phyloP scores from a whole-genome alignment of 2,888 invertebrate genomes.

The Eupeodes latifasciatus region DNA sequence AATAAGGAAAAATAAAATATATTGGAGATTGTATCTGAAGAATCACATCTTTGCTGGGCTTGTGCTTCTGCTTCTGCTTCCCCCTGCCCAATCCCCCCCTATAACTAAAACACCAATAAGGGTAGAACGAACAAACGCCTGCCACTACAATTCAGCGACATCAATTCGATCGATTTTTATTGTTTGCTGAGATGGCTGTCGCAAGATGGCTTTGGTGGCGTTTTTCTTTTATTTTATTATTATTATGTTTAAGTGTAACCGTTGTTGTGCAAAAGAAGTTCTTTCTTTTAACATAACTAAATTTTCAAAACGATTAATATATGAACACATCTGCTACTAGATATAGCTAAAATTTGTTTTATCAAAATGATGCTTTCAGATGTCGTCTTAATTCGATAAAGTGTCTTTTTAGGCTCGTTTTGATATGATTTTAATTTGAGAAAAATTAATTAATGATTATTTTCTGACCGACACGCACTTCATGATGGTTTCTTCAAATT shows the following conservation, averaged over 20 bases:
- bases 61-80: too few relatives aligned
- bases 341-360: too few relatives aligned
- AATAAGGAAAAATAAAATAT: slow-evolving; percentile 56
- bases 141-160: slow-evolving; percentile 56
- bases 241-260: slow-evolving; percentile 15
- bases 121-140: not conserved
- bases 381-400: too few relatives aligned
- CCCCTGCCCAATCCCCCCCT: too few relatives aligned
- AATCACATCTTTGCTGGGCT: slow-evolving; percentile 23
- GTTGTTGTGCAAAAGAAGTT: slow-evolving; percentile 19
- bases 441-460: too few relatives aligned
- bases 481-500: too few relatives aligned
- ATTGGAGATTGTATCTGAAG: slow-evolving; percentile 50
- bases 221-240: not conserved
- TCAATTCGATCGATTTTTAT: slow-evolving; percentile 74
- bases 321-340: slow-evolving; percentile 1
- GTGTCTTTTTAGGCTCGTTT: too few relatives aligned
- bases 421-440: too few relatives aligned
- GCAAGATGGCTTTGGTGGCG: slow-evolving; percentile 51
- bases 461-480: too few relatives aligned
- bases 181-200: slow-evolving; percentile 66
- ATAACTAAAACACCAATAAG: too few relatives aligned
- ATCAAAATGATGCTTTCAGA: too few relatives aligned
- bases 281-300: not conserved
- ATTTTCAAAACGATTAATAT: not conserved